Evolutionary conservation across 2,888 invertebrate genomes (phyloP), one percentile per base, ranked within the genome.

Genomic region (Abrostola triplasia): DNA sequence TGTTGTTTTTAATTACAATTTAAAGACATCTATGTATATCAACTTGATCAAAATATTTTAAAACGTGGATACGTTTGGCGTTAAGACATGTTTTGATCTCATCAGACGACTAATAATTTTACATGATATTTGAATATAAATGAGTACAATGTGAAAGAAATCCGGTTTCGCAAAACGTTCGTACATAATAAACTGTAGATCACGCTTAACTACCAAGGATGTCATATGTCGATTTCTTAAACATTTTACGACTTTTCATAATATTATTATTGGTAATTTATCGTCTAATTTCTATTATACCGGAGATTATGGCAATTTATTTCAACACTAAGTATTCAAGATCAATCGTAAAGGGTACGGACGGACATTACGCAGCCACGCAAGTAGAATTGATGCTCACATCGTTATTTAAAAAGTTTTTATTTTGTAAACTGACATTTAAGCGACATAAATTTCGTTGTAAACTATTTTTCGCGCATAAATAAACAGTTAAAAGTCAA

Each of bases 61-160:
- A 58, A 72, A 67, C 63, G 48, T 47, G 44, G 57, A 64, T 55
- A 62, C 47, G 51, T 67, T 65, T 76, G 24, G 52, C 60, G 42
- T 59, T 9, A 36, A 56, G 57, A 66, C 58, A 59, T 66, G 64
- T 67, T 79, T 67, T n/a, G 55, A 55, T 57, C 70, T 68, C 67
- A 77, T 80, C 60, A 72, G 59, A 61, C 64, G 13, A 64, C 64
- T 76, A 67, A 76, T 77, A 79, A 79, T 79, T 82, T 80, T 77
- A 76, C 80, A 83, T 85, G 59, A 74, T 53, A 84, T 86, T 85
- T 80, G 73, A 83, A 84, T 83, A 61, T 72, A 64, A 77, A 81
- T 73, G 55, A 75, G 37, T 60, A 66, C 42, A 76, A 65, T 71
- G 78, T 67, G 80, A 82, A 83, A 83, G 77, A 82, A 76, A 70